Percentiles rank a stretch among this genome's conserved stretches.
phyloP scores from a whole-genome alignment of 2,888 invertebrate species.

The Spodoptera littoralis region DNA sequence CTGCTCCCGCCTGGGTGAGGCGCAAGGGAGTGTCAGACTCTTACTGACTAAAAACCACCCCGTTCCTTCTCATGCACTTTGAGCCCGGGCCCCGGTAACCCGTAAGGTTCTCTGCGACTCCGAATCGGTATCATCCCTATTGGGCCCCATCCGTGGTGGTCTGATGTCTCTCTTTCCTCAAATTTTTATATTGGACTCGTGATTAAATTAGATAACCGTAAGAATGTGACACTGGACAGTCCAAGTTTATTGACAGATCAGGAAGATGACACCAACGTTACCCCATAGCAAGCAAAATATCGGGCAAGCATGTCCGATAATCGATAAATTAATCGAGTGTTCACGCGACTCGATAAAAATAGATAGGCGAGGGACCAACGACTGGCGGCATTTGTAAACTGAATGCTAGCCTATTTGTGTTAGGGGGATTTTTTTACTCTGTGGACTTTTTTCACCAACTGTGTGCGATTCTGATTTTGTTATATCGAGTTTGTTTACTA shows the following conservation, averaged over 20 bases:
- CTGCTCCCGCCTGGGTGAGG: too few species aligned
- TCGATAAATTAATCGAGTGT: constrained; percentile 60
- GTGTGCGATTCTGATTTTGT: constrained; percentile 2
- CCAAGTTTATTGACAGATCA: constrained; percentile 11
- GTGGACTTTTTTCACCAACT: constrained; percentile 20
- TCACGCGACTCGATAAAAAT: constrained; percentile 55
- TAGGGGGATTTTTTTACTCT: constrained; percentile 24
- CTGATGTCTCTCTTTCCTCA: too few species aligned
- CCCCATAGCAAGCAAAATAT: constrained; percentile 44
- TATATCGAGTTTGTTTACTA: not conserved
- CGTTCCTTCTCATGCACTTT: too few species aligned
- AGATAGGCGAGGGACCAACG: constrained; percentile 38
- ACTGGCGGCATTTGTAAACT: constrained; percentile 28
- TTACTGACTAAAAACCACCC: too few species aligned
- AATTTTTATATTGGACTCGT: too few species aligned
- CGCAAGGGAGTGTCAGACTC: too few species aligned
- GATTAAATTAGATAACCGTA: too few species aligned
- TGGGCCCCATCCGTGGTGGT: too few species aligned
- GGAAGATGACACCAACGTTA: constrained; percentile 35
- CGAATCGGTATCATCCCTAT: too few species aligned
- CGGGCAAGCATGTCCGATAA: constrained; percentile 44
- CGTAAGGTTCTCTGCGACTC: too few species aligned
- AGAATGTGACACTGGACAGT: too few species aligned
- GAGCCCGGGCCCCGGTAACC: too few species aligned
- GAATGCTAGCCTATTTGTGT: constrained; percentile 38